Base-by-base conservation (phyloP, 2,797 vertebrate genomes). In the Vultur gryphus region DNA sequence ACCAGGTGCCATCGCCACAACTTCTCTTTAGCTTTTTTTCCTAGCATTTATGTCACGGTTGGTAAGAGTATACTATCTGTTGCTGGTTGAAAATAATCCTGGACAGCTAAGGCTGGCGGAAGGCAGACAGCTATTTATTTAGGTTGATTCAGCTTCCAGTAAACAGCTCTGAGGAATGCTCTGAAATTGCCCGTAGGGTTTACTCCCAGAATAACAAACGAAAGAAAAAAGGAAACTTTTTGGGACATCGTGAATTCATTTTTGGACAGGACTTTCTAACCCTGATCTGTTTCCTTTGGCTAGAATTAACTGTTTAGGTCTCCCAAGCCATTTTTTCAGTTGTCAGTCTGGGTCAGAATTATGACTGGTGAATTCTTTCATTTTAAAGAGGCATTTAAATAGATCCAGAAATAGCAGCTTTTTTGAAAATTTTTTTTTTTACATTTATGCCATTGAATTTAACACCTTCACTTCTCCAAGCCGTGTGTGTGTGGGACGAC, bases 21-120 rank as follows among this genome's bases (percentile, higher is more conserved):
- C n/a, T 43, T 35, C 37, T 37, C 37, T 44, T 51, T 13, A 12
- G 48, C 4, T 48, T 16, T 52, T 49, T 57, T 37, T 6, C 19
- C 51, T 13, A 6, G 55, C 16, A 0, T 67, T 69, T 13, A 1
- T 26, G 49, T 49, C 55, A 4, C 3, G 4, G 44, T 48, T 0
- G 8, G 66, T n/a, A 23, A n/a, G 67, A 59, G 54, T 7, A 28
- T 9, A 2, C 39, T 24, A 1, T 11, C 61, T 58, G 33, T 19
- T 16, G 41, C 37, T 55, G 59, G 31, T 46, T 59, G 77, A 14
- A 67, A 41, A 23, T 24, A 21, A 72, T 72, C 59, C 65, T 1
- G 8, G 23, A 2, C 23, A 24, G 78, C 48, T 9, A 1, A 23
- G 71, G 75, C 51, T 14, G 29, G 62, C 1, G 13, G 83, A n/a